A percentile compares a stretch with the other conserved stretches of the same genome.
Evolutionary conservation across 1,140 invertebrate genomes (phyloP).

Genomic region (Diploscapter pachys): DNA sequence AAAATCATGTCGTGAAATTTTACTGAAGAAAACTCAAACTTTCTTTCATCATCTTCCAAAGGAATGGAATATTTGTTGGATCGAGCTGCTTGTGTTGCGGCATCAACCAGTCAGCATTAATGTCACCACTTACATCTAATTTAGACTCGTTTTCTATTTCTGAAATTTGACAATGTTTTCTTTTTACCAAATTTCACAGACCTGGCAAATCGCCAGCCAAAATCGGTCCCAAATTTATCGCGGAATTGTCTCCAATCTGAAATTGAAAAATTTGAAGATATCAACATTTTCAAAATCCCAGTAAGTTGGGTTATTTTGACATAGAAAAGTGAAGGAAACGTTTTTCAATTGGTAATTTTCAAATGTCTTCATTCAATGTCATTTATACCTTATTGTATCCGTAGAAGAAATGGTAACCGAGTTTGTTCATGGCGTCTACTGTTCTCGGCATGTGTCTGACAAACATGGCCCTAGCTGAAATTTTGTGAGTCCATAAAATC

Average conservation of each 20-base stretch:
- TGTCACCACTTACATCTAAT: slow-evolving; percentile 19
- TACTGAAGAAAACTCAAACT: slow-evolving; percentile 1
- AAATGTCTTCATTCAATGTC: too few species aligned
- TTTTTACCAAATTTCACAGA: background rate
- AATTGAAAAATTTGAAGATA: background rate
- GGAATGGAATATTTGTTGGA: slow-evolving; percentile 18
- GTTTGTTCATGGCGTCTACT: slow-evolving; percentile 45
- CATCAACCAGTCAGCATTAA: slow-evolving; percentile 27
- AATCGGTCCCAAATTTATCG: slow-evolving; percentile 49
- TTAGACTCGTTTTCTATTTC: slow-evolving; percentile 2
- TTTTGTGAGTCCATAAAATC: too few species aligned
- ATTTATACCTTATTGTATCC: slow-evolving; percentile 47
- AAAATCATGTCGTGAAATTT: background rate
- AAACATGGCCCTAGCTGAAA: slow-evolving; percentile 37
- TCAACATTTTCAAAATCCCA: too few species aligned
- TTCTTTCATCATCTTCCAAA: slow-evolving; percentile 33
- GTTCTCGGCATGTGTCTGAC: slow-evolving; percentile 51
- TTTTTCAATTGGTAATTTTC: too few species aligned
- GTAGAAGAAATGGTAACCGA: slow-evolving; percentile 44
- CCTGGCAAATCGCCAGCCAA: slow-evolving; percentile 31
- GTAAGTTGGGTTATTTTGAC: too few species aligned
- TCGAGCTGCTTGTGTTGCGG: slow-evolving; percentile 16
- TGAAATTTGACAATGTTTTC: too few species aligned
- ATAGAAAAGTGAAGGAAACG: too few species aligned
- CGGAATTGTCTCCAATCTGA: slow-evolving; percentile 50